Evolutionary conservation across 2,797 vertebrate species (phyloP).

Genomic region (Ceryle rudis): DNA sequence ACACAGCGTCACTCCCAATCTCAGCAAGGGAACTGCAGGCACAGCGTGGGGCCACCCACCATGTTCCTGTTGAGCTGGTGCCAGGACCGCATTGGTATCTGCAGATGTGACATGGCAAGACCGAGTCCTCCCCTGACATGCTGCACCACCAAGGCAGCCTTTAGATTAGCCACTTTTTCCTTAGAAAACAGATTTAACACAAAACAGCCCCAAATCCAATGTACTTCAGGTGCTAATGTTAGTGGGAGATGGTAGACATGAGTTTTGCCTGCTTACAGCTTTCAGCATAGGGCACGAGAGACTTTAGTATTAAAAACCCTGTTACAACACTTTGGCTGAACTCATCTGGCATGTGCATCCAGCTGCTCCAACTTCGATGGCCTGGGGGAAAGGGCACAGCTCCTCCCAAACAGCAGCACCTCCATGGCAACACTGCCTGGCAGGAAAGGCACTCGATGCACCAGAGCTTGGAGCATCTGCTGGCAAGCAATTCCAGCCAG

Average conservation of each 20-base stretch:
- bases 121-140: neutral
- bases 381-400: conserved; percentile 3
- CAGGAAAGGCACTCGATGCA: neutral
- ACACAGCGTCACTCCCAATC: neutral
- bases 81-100: neutral
- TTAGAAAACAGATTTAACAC: neutral
- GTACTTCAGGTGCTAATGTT: neutral
- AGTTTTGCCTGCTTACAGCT: neutral
- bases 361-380: neutral
- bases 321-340: conserved; percentile 28
- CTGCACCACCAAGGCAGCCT: neutral
- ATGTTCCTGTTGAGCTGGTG: neutral
- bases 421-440: neutral
- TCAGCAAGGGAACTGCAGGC: neutral
- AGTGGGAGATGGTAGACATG: neutral
- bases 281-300: neutral
- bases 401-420: neutral
- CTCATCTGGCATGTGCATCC: neutral
- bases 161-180: neutral
- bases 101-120: neutral
- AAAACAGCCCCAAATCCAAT: neutral
- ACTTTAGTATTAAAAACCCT: neutral
- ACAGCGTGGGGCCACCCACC: neutral
- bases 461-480: neutral
- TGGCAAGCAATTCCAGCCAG: neutral